These are phyloP conservation scores for Manis pentadactyla DNA, from an alignment of 2,797 vertebrate genomes.

Conservation along the genomic window DNA sequence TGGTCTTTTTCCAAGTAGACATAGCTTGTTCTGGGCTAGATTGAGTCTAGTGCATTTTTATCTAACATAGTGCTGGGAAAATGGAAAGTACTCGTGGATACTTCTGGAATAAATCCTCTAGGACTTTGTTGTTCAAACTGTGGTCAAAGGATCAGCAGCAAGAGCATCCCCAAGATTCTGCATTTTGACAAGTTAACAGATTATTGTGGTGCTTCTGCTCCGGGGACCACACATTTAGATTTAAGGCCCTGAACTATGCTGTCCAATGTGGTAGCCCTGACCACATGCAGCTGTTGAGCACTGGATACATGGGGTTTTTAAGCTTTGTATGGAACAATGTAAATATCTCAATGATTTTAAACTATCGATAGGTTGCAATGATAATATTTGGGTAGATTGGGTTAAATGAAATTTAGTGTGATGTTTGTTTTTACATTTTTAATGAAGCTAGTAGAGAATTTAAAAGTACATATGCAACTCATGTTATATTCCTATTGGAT, in stretches of 20 bases:
- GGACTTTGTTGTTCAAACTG: neutral
- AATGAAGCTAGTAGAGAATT: slow-evolving; percentile 46
- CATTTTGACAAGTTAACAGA: neutral
- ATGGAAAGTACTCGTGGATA: neutral
- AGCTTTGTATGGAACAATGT: slow-evolving; percentile 23
- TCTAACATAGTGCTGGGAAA: neutral
- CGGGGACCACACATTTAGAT: neutral
- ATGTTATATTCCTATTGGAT: neutral
- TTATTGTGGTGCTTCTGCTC: slow-evolving; percentile 23
- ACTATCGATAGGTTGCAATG: neutral
- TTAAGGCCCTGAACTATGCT: neutral
- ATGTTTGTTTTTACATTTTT: slow-evolving; percentile 34
- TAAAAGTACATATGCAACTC: neutral
- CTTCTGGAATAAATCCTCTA: neutral
- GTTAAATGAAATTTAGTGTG: slow-evolving; percentile 1
- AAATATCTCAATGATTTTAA: neutral
- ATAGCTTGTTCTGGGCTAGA: neutral
- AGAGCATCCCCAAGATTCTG: neutral
- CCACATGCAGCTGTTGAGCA: neutral
- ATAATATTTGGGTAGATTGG: neutral
- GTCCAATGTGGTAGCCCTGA: neutral
- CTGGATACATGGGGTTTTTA: neutral
- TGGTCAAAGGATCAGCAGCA: neutral
- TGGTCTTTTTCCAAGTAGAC: slow-evolving; percentile 8
- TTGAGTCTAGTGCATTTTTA: slow-evolving; percentile 2